These are phyloP conservation scores for Sclerodermus sp. DNA, from an alignment of 2,888 invertebrate species.

Conservation along the genomic window DNA sequence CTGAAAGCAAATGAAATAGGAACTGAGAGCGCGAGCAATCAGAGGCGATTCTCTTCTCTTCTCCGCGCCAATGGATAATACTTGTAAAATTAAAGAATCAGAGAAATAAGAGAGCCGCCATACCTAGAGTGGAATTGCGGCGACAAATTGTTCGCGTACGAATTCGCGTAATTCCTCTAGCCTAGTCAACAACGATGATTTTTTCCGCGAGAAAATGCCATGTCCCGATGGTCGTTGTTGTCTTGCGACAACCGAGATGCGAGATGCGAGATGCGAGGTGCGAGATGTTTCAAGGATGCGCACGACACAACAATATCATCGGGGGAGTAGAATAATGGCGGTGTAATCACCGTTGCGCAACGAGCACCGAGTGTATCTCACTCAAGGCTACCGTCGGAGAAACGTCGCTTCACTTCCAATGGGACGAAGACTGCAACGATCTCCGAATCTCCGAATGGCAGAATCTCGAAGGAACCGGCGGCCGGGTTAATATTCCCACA, in stretches of 20 bases:
- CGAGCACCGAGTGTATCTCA: slow-evolving; percentile 15
- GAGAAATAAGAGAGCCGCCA: no score
- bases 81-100: no score
- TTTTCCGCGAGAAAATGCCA: slow-evolving; percentile 13
- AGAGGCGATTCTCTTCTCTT: no score
- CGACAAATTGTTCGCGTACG: no score
- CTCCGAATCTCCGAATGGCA: no score
- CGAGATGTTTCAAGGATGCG: neutral
- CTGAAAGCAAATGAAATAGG: no score
- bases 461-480: no score
- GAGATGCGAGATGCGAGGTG: slow-evolving; percentile 10
- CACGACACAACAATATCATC: slow-evolving; percentile 15
- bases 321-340: slow-evolving; percentile 21
- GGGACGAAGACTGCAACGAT: no score
- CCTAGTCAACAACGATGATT: slow-evolving; percentile 2
- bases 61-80: no score
- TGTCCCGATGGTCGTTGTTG: neutral
- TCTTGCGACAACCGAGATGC: slow-evolving; percentile 13
- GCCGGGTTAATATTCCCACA: no score
- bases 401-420: slow-evolving; percentile 30
- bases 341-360: slow-evolving; percentile 31
- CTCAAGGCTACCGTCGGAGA: slow-evolving; percentile 29
- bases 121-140: no score
- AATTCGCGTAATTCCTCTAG: slow-evolving; percentile 2
- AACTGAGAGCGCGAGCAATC: no score